Evolutionary conservation across 2,797 vertebrate genomes (phyloP), one percentile per base, ranked within the genome.

Genomic region (Merluccius polli): DNA sequence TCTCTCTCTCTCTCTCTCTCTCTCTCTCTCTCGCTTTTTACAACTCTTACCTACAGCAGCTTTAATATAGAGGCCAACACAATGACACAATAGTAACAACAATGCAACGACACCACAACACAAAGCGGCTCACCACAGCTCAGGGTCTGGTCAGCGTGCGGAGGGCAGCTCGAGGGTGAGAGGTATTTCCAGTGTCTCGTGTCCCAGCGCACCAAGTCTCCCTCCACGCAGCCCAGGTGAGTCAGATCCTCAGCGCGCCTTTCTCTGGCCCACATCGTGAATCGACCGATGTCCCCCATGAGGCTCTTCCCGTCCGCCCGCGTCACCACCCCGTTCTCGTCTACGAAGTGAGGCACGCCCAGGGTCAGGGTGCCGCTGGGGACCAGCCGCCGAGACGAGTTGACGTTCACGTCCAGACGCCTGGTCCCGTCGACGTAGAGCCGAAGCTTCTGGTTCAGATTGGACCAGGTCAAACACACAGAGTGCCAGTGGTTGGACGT

Each of bases 191-290:
- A 94, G 35, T 90, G 83, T 31, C 38, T 73, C 30, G 21, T 52
- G 75, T 92, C 91, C 94, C 94, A 95, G 52, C 87, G 90, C 79
- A 93, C 41, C 79, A 94, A 81, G 9, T 94, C 91, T 52, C 94
- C 95, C 9, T 93, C 92, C 0, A 78, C 81, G 80, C 94, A 95
- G 32, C 76, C 80, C 59, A 31, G 0, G 8, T 15, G 59, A 1
- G 3, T 18, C 74, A 95, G 72, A 63, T 93, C 85, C 73, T 81
- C 69, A 0, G 75, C 27, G 0, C 74, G 89, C 78, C 86, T 79
- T 21, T 85, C 87, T 81, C 78, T 86, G 70, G 83, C 67, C 95
- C 94, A 95, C 41, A 95, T 89, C 78, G 92, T 89, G 79, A 94
- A 95, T 79, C 83, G 82, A 36, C 90, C 79, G 0, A 95, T 82